A percentile compares a stretch with the other conserved stretches of the same genome.
phyloP scores from a whole-genome alignment of 2,797 vertebrate species.

The Cossypha caffra region DNA sequence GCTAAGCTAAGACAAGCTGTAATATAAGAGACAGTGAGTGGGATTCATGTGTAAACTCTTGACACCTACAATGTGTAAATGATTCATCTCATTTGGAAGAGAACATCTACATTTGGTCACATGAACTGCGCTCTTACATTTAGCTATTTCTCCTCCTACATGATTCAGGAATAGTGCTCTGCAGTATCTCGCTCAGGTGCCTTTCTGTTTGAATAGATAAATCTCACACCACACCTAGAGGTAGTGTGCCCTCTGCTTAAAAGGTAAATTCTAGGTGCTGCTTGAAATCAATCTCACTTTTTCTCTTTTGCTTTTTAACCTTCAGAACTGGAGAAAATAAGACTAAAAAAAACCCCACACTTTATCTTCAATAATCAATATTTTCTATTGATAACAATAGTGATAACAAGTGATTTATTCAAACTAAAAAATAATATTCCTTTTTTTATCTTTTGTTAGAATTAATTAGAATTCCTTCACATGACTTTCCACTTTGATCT shows the following conservation, averaged over 20 bases:
- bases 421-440: not conserved
- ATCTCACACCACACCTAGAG: not conserved
- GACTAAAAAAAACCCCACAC: not conserved
- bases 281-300: not conserved
- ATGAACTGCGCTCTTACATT: not conserved
- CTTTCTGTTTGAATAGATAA: not conserved
- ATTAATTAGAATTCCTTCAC: not conserved
- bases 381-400: no score
- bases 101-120: conserved; percentile 11
- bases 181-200: not conserved
- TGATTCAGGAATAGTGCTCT: not conserved
- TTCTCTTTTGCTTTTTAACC: not conserved
- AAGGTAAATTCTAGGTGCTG: not conserved
- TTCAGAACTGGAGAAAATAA: not conserved
- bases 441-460: conserved; percentile 16
- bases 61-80: conserved; percentile 29
- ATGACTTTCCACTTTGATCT: conserved; percentile 26
- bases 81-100: conserved; percentile 22
- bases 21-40: not conserved
- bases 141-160: not conserved
- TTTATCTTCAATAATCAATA: not conserved
- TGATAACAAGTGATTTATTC: not conserved
- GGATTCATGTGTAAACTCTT: conserved; percentile 21
- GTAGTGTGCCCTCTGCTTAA: not conserved
- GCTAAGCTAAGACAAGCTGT: not conserved